These are phyloP conservation scores for Pontoporia blainvillei DNA, from an alignment of 2,113 vertebrate genomes.

Conservation along the genomic window DNA sequence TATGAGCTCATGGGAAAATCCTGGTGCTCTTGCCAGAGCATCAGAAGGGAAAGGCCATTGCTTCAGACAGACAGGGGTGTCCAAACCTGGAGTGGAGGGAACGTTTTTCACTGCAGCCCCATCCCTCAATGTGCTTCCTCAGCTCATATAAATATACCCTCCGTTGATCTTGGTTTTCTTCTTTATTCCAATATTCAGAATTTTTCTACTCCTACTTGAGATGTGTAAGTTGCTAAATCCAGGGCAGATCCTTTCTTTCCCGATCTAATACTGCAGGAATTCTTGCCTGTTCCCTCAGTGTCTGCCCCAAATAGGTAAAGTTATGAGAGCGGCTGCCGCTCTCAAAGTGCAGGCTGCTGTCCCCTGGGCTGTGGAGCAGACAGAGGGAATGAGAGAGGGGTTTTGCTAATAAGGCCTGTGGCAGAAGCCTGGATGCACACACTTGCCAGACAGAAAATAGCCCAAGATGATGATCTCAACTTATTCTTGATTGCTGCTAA, in stretches of 20 bases:
- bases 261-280: constrained; percentile 6
- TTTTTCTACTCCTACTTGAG: background rate
- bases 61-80: background rate
- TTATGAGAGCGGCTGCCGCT: background rate
- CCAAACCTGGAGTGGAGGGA: background rate
- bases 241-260: background rate
- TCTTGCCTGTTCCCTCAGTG: background rate
- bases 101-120: fast-evolving
- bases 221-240: constrained; percentile 6
- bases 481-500: constrained; percentile 8
- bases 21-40: background rate
- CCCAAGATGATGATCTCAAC: background rate
- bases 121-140: background rate
- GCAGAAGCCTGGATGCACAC: background rate
- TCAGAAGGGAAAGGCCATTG: background rate
- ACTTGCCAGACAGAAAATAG: constrained; percentile 38
- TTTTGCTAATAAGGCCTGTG: constrained; percentile 14
- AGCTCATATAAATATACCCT: background rate
- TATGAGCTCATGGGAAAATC: background rate
- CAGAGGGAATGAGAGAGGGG: background rate
- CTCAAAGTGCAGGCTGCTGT: background rate
- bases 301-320: constrained; percentile 51
- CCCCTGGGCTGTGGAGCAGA: background rate
- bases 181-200: background rate
- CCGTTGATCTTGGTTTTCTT: background rate